These are phyloP conservation scores for Choristoneura rosaceana DNA, from an alignment of 2,888 invertebrate genomes.

Conservation along the genomic window DNA sequence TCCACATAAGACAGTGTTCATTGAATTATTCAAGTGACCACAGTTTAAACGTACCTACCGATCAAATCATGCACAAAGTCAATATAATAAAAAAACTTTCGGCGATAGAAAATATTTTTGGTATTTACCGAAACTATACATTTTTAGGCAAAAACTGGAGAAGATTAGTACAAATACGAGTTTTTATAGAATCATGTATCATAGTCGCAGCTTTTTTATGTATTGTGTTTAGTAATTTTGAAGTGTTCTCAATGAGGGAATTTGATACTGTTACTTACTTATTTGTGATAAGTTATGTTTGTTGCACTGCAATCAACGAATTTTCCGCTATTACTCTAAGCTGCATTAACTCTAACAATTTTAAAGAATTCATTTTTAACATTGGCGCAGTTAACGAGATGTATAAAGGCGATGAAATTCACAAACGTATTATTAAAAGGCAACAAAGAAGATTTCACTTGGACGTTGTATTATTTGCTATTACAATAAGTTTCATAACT, in stretches of 20 bases:
- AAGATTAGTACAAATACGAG: not conserved
- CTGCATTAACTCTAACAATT: too few relatives aligned
- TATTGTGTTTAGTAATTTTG: not conserved
- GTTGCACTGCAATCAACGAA: too few relatives aligned
- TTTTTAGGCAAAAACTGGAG: not conserved
- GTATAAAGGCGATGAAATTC: too few relatives aligned
- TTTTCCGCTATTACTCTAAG: too few relatives aligned
- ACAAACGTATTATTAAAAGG: too few relatives aligned
- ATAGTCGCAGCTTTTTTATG: not conserved
- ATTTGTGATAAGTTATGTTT: not conserved
- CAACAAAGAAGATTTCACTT: too few relatives aligned
- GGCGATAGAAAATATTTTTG: not conserved
- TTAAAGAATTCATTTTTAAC: too few relatives aligned
- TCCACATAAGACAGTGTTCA: too few relatives aligned
- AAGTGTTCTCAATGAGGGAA: not conserved
- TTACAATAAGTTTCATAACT: too few relatives aligned
- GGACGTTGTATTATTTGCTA: too few relatives aligned
- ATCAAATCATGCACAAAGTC: not conserved
- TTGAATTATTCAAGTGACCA: too few relatives aligned
- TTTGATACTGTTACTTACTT: not conserved
- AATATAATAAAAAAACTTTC: not conserved
- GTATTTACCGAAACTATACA: not conserved
- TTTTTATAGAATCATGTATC: not conserved
- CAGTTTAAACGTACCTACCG: not conserved
- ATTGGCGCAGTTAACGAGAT: too few relatives aligned